phyloP scores from a whole-genome alignment of 2,797 vertebrate genomes.

The Cirrhinus mrigala region DNA sequence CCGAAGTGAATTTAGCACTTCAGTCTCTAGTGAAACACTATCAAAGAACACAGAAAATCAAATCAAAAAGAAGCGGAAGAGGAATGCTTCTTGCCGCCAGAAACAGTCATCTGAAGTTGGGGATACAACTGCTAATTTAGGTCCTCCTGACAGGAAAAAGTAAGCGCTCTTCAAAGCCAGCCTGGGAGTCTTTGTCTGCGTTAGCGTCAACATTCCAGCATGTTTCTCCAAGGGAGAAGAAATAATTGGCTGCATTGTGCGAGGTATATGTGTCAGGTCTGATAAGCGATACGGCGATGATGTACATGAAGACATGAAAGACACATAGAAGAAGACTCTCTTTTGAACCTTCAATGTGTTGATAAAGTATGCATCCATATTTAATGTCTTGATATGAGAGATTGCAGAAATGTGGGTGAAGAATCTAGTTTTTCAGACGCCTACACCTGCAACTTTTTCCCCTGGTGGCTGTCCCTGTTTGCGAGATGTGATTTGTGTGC shows the following conservation, averaged over 20 bases:
- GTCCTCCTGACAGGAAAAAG: conserved; percentile 46
- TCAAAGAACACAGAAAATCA: conserved; percentile 42
- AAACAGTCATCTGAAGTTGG: conserved; percentile 50
- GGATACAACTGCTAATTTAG: conserved; percentile 56
- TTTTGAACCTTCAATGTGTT: conserved; percentile 46
- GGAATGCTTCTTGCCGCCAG: conserved; percentile 39
- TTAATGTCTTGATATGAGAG: conserved; percentile 49
- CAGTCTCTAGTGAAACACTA: conserved; percentile 18
- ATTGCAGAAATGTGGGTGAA: conserved; percentile 39
- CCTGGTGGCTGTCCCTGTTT: conserved; percentile 57
- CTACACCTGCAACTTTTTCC: conserved; percentile 49
- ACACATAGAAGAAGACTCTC: conserved; percentile 58
- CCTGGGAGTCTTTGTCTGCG: conserved; percentile 71
- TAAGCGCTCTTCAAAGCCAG: conserved; percentile 71
- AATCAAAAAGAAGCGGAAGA: conserved; percentile 43
- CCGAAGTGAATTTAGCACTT: conserved; percentile 11
- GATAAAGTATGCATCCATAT: conserved; percentile 52
- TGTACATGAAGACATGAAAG: conserved; percentile 59
- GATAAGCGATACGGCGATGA: conserved; percentile 58
- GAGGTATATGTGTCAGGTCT: conserved; percentile 68
- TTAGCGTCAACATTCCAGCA: conserved; percentile 72
- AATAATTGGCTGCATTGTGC: conserved; percentile 78
- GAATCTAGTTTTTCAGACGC: conserved; percentile 33
- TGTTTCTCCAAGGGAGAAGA: conserved; percentile 61
- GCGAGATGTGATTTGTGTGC: conserved; percentile 47